Conservation (phyloP, 2,888 invertebrate genomes). For the Pristionchus maxplancki region DNA sequence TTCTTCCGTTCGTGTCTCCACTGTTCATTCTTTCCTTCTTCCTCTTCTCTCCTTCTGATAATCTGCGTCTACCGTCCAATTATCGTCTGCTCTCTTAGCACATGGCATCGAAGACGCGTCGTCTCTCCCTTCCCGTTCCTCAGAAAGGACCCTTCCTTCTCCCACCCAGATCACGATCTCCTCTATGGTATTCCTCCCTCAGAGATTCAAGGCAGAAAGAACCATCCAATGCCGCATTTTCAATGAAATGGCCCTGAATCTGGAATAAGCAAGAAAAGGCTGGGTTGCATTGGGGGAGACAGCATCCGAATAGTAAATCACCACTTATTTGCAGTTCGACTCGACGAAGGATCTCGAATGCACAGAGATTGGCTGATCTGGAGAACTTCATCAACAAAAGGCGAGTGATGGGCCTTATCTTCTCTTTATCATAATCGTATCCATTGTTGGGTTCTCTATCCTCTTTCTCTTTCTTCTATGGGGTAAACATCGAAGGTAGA, state of each 20-base stretch:
- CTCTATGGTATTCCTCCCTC: conserved; percentile 34
- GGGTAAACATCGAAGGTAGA: conserved; percentile 44
- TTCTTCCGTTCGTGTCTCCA: not conserved
- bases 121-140: conserved; percentile 45
- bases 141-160: conserved; percentile 41
- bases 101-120: conserved; percentile 37
- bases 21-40: conserved; percentile 19
- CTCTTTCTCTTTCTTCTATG: conserved; percentile 24
- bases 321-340: conserved; percentile 60
- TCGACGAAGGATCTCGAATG: conserved; percentile 66
- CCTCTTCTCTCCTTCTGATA: conserved; percentile 8
- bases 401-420: conserved; percentile 52
- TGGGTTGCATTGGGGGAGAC: not conserved
- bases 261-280: not conserved
- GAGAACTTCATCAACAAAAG: conserved; percentile 68
- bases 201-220: not conserved
- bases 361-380: conserved; percentile 67
- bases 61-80: not conserved
- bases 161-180: conserved; percentile 43
- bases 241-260: conserved; percentile 13
- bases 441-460: not conserved
- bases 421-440: not conserved
- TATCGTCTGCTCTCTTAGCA: not conserved
- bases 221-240: not conserved
- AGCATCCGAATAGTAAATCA: not conserved